These are phyloP conservation scores for Arothron firmamentum DNA, from an alignment of 2,113 vertebrate species.

Conservation along the genomic window DNA sequence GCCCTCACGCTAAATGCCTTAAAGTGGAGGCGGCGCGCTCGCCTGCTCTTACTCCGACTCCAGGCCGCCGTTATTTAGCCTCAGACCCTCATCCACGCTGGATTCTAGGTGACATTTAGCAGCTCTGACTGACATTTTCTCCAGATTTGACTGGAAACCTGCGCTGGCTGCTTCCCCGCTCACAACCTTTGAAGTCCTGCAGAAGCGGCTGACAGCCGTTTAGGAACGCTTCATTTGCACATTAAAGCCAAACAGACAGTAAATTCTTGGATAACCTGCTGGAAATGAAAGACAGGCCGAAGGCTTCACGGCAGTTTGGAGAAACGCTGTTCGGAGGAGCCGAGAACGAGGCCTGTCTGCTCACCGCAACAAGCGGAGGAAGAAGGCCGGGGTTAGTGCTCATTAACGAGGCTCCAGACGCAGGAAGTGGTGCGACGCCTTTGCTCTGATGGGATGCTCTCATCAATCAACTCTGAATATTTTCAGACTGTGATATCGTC, in stretches of 20 bases:
- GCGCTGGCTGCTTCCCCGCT: conserved; percentile 34
- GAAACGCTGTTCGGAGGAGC: conserved; percentile 24
- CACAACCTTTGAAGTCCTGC: conserved; percentile 58
- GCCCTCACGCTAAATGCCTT: conserved; percentile 58
- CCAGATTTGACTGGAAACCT: conserved; percentile 23
- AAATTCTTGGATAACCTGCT: neutral
- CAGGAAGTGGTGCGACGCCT: too few species aligned
- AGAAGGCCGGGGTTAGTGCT: too few species aligned
- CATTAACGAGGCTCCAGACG: too few species aligned
- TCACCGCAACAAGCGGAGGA: too few species aligned
- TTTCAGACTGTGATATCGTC: too few species aligned
- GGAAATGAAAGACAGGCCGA: neutral
- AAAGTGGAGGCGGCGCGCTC: conserved; percentile 60
- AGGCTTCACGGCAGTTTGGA: conserved; percentile 24
- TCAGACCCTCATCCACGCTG: conserved; percentile 30
- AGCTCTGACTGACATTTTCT: conserved; percentile 69
- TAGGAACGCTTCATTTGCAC: conserved; percentile 36
- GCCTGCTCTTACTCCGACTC: conserved; percentile 37
- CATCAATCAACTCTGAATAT: too few species aligned
- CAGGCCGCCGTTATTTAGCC: conserved; percentile 63
- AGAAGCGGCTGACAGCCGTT: conserved; percentile 59
- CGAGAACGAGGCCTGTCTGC: too few species aligned
- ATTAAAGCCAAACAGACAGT: conserved; percentile 32
- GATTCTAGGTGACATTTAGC: conserved; percentile 62
- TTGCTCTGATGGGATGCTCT: too few species aligned